Evolutionary conservation across 2,888 invertebrate species (phyloP), one percentile per base, ranked within the genome.

Genomic region (Argyresthia goedartella): DNA sequence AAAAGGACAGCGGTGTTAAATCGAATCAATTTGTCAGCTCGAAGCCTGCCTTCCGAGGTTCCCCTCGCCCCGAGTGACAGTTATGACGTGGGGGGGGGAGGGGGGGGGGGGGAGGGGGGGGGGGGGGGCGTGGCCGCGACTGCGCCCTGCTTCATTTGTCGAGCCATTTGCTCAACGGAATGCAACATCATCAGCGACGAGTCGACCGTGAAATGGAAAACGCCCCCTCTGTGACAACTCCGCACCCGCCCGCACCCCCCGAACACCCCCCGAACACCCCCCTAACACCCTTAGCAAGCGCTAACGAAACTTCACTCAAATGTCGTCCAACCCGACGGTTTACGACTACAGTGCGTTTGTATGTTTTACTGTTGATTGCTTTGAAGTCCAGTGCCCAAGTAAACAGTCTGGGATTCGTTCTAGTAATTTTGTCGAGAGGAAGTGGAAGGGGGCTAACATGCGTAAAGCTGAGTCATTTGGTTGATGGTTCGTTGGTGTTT

Each of bases 171-270:
- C 71, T 71, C 68, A 62, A 58, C 62, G 85, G 86, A 82, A 86
- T 86, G 86, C 81, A 74, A 78, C 81, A 85, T 85, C 86, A 86
- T 86, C 85, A 86, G 78, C 62, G 71, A 59, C 62, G 77, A 84
- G 74, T 79, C 79, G 79, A 82, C 76, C 86, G 86, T 86, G 82
- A 76, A 86, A 86, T 86, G 79, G 86, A 85, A 86, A 76, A 86
- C 85, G 85, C 86, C 86, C 84, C 77, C 66, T 67, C 62, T 62
- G 76, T 73, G 76, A 80, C 79, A 73, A 69, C 73, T 64, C 63
- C 69, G 65, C 67, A 62, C 63, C 54, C 55, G 55, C 57, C 54
- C 62, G 62, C 54, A 59, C 60, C 62, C 63, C 66, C 55, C 63
- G 54, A 57, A 60, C 25, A 4, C 25, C 67, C 62, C 63, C 53